Percentiles rank a stretch among this genome's conserved stretches.
phyloP scores from a whole-genome alignment of 2,888 invertebrate genomes.

The Aphodius granarius region DNA sequence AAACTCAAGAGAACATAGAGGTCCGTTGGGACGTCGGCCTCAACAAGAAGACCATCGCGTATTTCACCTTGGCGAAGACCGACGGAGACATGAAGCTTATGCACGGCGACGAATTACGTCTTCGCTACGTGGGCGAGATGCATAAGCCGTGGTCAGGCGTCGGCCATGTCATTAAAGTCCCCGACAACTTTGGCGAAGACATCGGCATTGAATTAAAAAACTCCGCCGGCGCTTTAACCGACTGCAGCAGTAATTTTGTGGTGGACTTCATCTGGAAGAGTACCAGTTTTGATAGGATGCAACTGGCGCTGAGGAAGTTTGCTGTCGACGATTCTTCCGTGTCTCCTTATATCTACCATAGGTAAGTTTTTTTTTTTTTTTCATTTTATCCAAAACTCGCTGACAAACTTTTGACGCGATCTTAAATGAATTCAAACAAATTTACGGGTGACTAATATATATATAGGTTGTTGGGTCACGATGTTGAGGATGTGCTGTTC shows the following conservation, averaged over 20 bases:
- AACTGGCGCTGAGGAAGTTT: constrained; percentile 90
- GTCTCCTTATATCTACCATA: constrained; percentile 96
- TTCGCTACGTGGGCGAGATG: constrained; percentile 90
- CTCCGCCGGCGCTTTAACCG: constrained; percentile 91
- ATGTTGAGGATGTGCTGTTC: constrained; percentile 90
- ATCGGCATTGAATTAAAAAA: constrained; percentile 96
- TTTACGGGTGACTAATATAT: too few species aligned
- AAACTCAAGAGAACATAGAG: constrained; percentile 97
- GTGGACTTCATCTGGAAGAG: constrained; percentile 99
- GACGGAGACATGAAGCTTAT: constrained; percentile 98
- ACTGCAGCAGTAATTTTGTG: constrained; percentile 93
- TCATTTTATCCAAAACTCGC: too few species aligned
- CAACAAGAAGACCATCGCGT: constrained; percentile 97
- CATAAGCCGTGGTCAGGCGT: constrained; percentile 97
- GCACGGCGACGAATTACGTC: constrained; percentile 96
- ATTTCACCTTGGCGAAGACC: constrained; percentile 95
- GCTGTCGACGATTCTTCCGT: constrained; percentile 96
- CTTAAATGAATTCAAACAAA: too few species aligned
- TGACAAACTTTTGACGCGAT: too few species aligned
- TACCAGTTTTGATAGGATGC: constrained; percentile 98
- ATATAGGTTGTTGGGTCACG: constrained; percentile 83
- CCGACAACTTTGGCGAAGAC: constrained; percentile 96
- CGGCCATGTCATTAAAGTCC: constrained; percentile 96
- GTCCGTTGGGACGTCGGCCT: constrained; percentile 99
- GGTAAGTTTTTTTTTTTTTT: constrained; percentile 50